Evolutionary conservation across 2,888 invertebrate species (phyloP).

Genomic region (Fabriciana adippe): DNA sequence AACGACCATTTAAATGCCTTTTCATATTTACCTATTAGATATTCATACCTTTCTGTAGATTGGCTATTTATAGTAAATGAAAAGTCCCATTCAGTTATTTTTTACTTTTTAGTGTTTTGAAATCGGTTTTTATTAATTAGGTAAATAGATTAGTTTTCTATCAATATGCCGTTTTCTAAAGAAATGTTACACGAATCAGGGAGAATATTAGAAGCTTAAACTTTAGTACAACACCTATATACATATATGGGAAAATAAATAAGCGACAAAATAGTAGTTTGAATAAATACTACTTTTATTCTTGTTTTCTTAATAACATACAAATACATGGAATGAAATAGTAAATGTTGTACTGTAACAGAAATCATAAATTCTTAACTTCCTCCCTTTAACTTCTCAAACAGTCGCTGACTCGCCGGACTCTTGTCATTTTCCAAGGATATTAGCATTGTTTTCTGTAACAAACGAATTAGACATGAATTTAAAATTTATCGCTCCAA

Average conservation of each 20-base stretch:
- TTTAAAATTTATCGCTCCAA: not conserved
- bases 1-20: too few species aligned
- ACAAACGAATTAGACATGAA: conserved; percentile 42
- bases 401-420: conserved; percentile 50
- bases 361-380: conserved; percentile 3
- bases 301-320: not conserved
- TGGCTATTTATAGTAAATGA: too few species aligned
- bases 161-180: too few species aligned
- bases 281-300: not conserved
- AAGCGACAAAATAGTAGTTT: not conserved
- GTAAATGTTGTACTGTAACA: not conserved
- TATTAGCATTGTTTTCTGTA: conserved; percentile 63
- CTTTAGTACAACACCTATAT: not conserved
- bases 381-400: conserved; percentile 55
- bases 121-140: too few species aligned
- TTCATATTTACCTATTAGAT: too few species aligned
- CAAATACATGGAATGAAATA: conserved; percentile 1
- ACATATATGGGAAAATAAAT: not conserved
- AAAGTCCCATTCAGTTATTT: too few species aligned
- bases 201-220: too few species aligned
- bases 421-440: conserved; percentile 54
- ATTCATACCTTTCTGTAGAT: too few species aligned
- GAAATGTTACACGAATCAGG: too few species aligned
- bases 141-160: too few species aligned
- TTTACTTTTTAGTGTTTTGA: too few species aligned